Percentiles rank a stretch among this genome's conserved stretches.
These are phyloP conservation scores for Fragum fragum DNA, from an alignment of 2,888 invertebrate species.

Conservation along the genomic window DNA sequence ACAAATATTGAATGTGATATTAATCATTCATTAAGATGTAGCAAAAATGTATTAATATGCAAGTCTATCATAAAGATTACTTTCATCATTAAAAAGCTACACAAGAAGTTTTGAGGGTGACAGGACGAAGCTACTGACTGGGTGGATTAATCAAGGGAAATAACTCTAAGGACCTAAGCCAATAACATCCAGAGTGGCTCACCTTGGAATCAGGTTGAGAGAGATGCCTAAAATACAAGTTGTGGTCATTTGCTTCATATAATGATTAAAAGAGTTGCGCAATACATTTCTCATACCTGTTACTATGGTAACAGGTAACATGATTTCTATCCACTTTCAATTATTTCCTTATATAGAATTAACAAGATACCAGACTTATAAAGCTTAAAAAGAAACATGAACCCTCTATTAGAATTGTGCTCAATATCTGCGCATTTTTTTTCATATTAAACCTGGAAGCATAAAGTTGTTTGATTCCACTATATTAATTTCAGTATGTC, in stretches of 20 bases:
- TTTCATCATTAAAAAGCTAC: constrained; percentile 63
- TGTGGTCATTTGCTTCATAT: constrained; percentile 34
- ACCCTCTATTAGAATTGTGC: background rate
- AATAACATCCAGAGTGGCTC: constrained; percentile 71
- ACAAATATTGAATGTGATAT: constrained; percentile 30
- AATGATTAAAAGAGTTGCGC: constrained; percentile 7
- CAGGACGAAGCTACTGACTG: constrained; percentile 69
- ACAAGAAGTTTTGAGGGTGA: constrained; percentile 63
- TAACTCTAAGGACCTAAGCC: constrained; percentile 71
- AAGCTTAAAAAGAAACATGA: background rate
- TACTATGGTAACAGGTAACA: constrained; percentile 14
- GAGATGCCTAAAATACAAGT: constrained; percentile 67
- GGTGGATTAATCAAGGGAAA: constrained; percentile 68
- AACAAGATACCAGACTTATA: background rate
- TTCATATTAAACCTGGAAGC: too few relatives aligned
- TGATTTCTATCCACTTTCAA: background rate
- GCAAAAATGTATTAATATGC: constrained; percentile 63
- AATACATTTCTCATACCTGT: background rate
- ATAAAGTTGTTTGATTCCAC: too few relatives aligned
- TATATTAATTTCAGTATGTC: too few relatives aligned
- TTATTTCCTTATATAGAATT: background rate
- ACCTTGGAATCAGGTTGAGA: constrained; percentile 58
- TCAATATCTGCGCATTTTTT: too few relatives aligned
- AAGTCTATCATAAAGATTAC: constrained; percentile 51
- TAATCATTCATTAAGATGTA: constrained; percentile 35